Percentiles rank a stretch among this genome's conserved stretches.
These are phyloP conservation scores for Onychorhynchus coronatus DNA, from an alignment of 2,113 vertebrate species.

Conservation along the genomic window DNA sequence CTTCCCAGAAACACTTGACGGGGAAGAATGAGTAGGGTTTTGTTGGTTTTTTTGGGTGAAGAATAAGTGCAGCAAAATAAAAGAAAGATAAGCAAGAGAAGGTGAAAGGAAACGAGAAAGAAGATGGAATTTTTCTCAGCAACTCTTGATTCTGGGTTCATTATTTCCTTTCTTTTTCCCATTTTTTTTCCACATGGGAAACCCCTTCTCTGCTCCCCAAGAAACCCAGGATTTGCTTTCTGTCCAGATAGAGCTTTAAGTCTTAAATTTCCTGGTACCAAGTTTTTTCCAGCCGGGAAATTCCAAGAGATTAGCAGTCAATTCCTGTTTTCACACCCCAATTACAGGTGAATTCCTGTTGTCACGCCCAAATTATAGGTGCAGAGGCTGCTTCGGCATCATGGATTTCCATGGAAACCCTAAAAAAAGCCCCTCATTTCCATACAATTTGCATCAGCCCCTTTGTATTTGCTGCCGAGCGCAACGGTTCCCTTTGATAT, in stretches of 20 bases:
- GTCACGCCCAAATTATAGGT: neutral
- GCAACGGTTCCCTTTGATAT: neutral
- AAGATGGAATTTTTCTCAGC: neutral
- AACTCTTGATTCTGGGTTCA: neutral
- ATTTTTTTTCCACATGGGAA: neutral
- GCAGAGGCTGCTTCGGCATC: neutral
- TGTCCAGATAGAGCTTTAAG: neutral
- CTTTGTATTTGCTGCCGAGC: neutral
- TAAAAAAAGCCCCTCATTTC: neutral
- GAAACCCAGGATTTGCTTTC: neutral
- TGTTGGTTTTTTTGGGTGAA: neutral
- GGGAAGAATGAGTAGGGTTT: neutral
- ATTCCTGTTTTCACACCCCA: neutral
- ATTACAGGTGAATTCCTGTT: neutral
- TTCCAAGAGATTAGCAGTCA: neutral
- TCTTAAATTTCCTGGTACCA: neutral
- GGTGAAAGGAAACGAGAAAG: neutral
- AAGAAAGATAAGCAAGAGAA: neutral
- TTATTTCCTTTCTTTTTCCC: neutral
- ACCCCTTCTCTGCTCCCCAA: neutral
- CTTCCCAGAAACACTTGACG: neutral
- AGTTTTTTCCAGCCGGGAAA: neutral
- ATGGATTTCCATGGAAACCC: neutral
- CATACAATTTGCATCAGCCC: neutral
- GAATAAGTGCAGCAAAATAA: neutral